Percentiles rank a stretch among this genome's conserved stretches.
phyloP scores from a whole-genome alignment of 2,888 invertebrate genomes.

The Thysanoteuthis rhombus region DNA sequence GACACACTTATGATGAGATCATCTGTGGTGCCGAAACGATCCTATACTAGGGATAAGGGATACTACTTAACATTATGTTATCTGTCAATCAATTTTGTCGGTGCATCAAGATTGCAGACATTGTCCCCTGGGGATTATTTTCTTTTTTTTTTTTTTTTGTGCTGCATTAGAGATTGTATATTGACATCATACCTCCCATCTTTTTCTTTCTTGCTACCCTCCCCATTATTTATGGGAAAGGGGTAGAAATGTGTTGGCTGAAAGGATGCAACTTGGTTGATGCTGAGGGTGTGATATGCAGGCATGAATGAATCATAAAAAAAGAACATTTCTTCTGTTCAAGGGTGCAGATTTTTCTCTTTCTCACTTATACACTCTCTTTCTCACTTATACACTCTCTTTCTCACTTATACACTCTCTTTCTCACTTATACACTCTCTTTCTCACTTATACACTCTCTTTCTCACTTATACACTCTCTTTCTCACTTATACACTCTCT shows the following conservation, averaged over 20 bases:
- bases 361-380: too few species aligned
- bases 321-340: not conserved
- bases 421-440: too few species aligned
- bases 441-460: not conserved
- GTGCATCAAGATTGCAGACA: not conserved
- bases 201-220: not conserved
- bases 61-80: too few species aligned
- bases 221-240: not conserved
- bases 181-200: not conserved
- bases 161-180: not conserved
- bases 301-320: not conserved
- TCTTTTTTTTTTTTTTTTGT: too few species aligned
- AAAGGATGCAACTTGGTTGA: not conserved
- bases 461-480: too few species aligned
- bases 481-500: too few species aligned
- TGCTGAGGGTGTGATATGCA: not conserved
- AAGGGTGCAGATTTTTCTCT: not conserved
- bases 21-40: too few species aligned
- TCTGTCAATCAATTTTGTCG: not conserved
- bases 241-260: not conserved
- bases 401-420: too few species aligned
- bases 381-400: too few species aligned
- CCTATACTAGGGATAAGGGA: too few species aligned
- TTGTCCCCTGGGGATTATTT: not conserved
- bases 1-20: too few species aligned